A percentile compares a stretch with the other conserved stretches of the same genome.
Evolutionary conservation across 2,888 invertebrate species (phyloP).

Genomic region (Schizotus pectinicornis): DNA sequence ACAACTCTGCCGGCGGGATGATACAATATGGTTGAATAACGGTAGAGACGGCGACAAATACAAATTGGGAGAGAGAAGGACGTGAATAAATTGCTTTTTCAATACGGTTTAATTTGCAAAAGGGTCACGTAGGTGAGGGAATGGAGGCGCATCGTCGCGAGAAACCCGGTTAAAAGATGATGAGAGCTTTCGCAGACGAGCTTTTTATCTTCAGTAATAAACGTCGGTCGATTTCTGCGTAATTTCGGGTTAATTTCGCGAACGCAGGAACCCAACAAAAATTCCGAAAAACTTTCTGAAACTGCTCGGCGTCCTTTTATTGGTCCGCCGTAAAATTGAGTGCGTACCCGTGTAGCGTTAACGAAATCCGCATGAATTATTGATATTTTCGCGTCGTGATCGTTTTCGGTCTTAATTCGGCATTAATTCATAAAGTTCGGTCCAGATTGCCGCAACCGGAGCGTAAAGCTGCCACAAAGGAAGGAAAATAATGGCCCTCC

Average conservation of each 20-base stretch:
- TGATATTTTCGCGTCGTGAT: neutral
- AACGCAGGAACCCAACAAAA: neutral
- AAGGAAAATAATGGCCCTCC: constrained; percentile 12
- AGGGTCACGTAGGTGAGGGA: too few relatives aligned
- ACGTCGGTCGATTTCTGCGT: too few relatives aligned
- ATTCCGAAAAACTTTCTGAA: neutral
- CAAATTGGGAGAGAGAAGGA: constrained; percentile 10
- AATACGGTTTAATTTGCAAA: neutral
- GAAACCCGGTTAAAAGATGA: neutral
- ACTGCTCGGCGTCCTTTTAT: too few relatives aligned
- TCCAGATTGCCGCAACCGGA: constrained; percentile 10
- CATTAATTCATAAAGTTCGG: too few relatives aligned
- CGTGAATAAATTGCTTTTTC: neutral
- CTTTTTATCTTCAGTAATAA: too few relatives aligned
- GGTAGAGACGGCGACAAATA: constrained; percentile 19
- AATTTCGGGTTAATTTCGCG: too few relatives aligned
- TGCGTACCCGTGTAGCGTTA: too few relatives aligned
- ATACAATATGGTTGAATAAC: constrained; percentile 28
- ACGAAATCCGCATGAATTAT: neutral
- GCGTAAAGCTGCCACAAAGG: constrained; percentile 19
- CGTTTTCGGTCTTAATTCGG: too few relatives aligned
- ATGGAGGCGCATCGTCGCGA: too few relatives aligned
- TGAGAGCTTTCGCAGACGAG: neutral
- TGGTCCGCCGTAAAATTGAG: too few relatives aligned
- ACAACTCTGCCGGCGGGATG: constrained; percentile 12